A percentile compares a stretch with the other conserved stretches of the same genome.
These are phyloP conservation scores for Hycleus cichorii DNA, from an alignment of 1,140 invertebrate genomes.

Conservation along the genomic window DNA sequence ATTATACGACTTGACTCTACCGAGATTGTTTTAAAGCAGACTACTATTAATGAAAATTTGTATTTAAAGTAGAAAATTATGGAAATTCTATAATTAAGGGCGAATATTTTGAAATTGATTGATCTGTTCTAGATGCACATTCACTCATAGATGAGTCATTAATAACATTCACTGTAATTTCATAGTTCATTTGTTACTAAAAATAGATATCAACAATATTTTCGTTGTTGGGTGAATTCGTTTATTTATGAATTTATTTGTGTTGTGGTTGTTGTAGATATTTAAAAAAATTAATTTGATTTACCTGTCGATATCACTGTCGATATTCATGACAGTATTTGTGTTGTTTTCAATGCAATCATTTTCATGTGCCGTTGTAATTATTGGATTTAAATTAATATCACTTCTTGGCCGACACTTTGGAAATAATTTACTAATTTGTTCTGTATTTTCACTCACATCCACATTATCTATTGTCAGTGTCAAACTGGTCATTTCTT, in stretches of 20 bases:
- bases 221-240: no score
- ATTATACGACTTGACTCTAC: no score
- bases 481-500: constrained; percentile 45
- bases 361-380: constrained; percentile 36
- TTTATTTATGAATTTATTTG: background rate
- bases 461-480: constrained; percentile 44
- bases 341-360: constrained; percentile 38
- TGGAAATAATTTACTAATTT: constrained; percentile 73
- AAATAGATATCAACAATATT: no score
- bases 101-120: no score
- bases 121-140: no score
- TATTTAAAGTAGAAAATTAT: no score
- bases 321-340: constrained; percentile 38
- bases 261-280: background rate
- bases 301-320: constrained; percentile 44
- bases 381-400: constrained; percentile 52
- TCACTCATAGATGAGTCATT: no score
- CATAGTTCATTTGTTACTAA: no score
- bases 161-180: no score
- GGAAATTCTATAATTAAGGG: no score
- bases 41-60: no score
- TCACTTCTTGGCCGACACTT: constrained; percentile 65
- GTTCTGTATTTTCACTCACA: constrained; percentile 53
- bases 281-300: constrained; percentile 5
- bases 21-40: no score